A percentile compares a stretch with the other conserved stretches of the same genome.
Evolutionary conservation across 2,888 invertebrate species (phyloP).

Genomic region (Galeruca laticollis): DNA sequence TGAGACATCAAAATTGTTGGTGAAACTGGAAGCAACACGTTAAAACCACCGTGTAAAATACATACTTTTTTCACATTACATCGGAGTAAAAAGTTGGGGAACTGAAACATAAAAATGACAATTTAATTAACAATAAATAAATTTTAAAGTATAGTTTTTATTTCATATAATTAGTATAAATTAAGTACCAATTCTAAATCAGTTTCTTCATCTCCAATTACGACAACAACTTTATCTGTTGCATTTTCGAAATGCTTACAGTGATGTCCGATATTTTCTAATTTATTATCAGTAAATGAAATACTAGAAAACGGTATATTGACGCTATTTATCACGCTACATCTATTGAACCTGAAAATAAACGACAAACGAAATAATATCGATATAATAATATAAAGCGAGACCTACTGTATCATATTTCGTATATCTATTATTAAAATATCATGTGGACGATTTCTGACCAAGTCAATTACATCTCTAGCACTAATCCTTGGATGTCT

Average conservation of each 20-base stretch:
- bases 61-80: conserved; percentile 85
- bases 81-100: conserved; percentile 86
- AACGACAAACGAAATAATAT: conserved; percentile 2
- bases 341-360: conserved; percentile 77
- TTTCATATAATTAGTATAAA: conserved; percentile 30
- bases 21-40: conserved; percentile 77
- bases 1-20: conserved; percentile 69
- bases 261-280: conserved; percentile 78
- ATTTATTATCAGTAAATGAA: conserved; percentile 76
- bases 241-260: conserved; percentile 74
- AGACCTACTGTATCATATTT: conserved; percentile 71
- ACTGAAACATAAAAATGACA: conserved; percentile 75
- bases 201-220: conserved; percentile 84
- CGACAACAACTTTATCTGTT: conserved; percentile 77
- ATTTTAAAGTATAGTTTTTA: neutral
- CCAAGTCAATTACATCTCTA: conserved; percentile 82
- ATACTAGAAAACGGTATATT: conserved; percentile 91
- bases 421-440: conserved; percentile 79
- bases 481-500: conserved; percentile 87
- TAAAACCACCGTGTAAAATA: conserved; percentile 88
- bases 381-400: neutral
- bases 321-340: conserved; percentile 83
- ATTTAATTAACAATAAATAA: conserved; percentile 12
- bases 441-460: conserved; percentile 72
- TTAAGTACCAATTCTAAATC: conserved; percentile 76